These are phyloP conservation scores for Battus philenor DNA, from an alignment of 1,140 invertebrate species.

Conservation along the genomic window DNA sequence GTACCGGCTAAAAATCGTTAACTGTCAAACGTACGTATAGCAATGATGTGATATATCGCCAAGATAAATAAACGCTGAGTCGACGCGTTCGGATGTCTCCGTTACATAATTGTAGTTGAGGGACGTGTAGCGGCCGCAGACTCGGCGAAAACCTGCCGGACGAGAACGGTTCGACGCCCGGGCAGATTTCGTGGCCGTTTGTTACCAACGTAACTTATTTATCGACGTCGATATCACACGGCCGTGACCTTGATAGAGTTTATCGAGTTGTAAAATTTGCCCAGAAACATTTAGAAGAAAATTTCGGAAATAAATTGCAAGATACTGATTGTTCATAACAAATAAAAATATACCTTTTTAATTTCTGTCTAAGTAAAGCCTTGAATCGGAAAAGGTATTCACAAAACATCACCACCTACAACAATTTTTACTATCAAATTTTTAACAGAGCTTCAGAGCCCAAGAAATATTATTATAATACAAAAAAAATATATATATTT, in stretches of 20 bases:
- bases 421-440: no score
- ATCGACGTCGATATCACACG: slow-evolving; percentile 5
- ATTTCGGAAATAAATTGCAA: no score
- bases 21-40: slow-evolving; percentile 6
- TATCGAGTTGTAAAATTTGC: no score
- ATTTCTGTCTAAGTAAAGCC: no score
- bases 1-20: slow-evolving; percentile 10
- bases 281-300: no score
- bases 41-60: slow-evolving; percentile 11
- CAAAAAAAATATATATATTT: no score
- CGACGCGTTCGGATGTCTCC: slow-evolving; percentile 14
- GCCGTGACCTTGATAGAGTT: slow-evolving; percentile 1
- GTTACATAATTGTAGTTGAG: slow-evolving; percentile 33
- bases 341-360: no score
- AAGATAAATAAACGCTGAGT: slow-evolving; percentile 5
- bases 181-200: slow-evolving; percentile 20
- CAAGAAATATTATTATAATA: no score
- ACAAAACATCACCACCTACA: no score
- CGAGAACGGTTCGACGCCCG: slow-evolving; percentile 30
- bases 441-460: no score
- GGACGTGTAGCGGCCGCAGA: slow-evolving; percentile 24
- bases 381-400: no score
- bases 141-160: slow-evolving; percentile 26
- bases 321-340: no score
- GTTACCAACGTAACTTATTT: not conserved